Evolutionary conservation across 1,140 invertebrate genomes (phyloP).

Genomic region (Plutomurus gul): DNA sequence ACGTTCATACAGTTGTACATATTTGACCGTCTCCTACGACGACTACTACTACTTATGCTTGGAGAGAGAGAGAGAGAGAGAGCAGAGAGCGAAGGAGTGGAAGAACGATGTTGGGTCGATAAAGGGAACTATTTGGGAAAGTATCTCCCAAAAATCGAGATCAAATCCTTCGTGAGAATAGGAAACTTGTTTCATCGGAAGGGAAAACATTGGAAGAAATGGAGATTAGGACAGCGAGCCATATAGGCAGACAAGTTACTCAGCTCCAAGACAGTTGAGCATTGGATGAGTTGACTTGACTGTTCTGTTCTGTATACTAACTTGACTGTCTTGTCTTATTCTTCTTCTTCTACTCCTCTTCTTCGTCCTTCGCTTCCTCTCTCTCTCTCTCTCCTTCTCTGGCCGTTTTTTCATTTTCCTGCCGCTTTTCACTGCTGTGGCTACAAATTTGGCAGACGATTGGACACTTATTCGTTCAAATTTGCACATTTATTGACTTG

Average conservation of each 20-base stretch:
- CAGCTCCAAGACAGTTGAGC: background rate
- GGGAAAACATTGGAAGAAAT: conserved; percentile 14
- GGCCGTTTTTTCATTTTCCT: conserved; percentile 14
- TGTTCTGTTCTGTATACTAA: background rate
- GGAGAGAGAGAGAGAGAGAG: background rate
- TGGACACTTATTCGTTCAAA: conserved; percentile 27
- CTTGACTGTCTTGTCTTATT: background rate
- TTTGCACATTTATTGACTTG: conserved; percentile 35
- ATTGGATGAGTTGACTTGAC: conserved; percentile 16
- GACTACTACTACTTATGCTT: background rate
- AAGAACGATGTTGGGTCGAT: conserved; percentile 26
- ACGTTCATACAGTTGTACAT: conserved; percentile 1
- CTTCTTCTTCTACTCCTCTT: background rate
- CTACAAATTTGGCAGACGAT: conserved; percentile 26
- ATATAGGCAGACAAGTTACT: background rate
- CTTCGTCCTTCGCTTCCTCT: background rate
- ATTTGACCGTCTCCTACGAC: background rate
- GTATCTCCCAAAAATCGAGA: conserved; percentile 1
- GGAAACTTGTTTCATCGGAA: conserved; percentile 23
- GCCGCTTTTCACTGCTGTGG: conserved; percentile 16
- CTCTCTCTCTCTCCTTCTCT: too few relatives aligned
- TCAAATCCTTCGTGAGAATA: conserved; percentile 29
- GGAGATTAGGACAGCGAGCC: conserved; percentile 1
- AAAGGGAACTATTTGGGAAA: conserved; percentile 7
- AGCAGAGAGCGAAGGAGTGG: background rate